phyloP scores from a whole-genome alignment of 2,113 vertebrate genomes.

The Dipodomys spectabilis region DNA sequence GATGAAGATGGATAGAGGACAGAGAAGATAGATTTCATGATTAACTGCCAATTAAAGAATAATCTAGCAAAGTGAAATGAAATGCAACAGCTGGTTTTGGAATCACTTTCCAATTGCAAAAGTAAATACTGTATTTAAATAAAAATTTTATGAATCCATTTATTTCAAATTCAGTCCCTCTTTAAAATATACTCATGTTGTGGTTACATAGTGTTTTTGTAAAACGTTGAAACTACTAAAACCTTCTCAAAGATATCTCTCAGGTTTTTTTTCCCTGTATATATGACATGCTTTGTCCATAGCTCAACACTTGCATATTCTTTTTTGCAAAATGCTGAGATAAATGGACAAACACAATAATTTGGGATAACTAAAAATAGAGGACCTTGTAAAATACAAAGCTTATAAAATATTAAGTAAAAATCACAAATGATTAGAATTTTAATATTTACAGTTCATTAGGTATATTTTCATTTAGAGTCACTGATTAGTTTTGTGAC shows the following conservation, averaged over 20 bases:
- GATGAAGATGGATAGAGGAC: constrained; percentile 32
- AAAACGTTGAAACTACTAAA: constrained; percentile 81
- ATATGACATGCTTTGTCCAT: constrained; percentile 87
- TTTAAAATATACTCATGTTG: constrained; percentile 85
- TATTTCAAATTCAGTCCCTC: constrained; percentile 83
- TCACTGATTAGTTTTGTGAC: constrained; percentile 88
- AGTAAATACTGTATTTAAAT: constrained; percentile 84
- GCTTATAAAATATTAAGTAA: constrained; percentile 85
- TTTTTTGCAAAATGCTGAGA: constrained; percentile 90
- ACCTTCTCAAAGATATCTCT: constrained; percentile 84
- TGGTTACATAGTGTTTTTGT: constrained; percentile 80
- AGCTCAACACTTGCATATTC: constrained; percentile 88
- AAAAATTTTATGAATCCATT: constrained; percentile 86
- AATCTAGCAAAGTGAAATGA: constrained; percentile 79
- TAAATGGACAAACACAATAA: constrained; percentile 85
- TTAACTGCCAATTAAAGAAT: constrained; percentile 80
- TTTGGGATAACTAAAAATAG: constrained; percentile 87
- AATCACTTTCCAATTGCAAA: constrained; percentile 85
- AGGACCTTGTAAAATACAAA: constrained; percentile 84
- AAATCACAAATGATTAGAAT: constrained; percentile 87
- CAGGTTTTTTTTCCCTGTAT: constrained; percentile 85
- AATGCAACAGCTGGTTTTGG: constrained; percentile 80
- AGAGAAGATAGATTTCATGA: constrained; percentile 58
- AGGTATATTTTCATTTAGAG: constrained; percentile 89
- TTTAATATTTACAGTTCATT: constrained; percentile 87